Base-by-base conservation (phyloP, 2,113 vertebrate species). In the Epinephelus fuscoguttatus region DNA sequence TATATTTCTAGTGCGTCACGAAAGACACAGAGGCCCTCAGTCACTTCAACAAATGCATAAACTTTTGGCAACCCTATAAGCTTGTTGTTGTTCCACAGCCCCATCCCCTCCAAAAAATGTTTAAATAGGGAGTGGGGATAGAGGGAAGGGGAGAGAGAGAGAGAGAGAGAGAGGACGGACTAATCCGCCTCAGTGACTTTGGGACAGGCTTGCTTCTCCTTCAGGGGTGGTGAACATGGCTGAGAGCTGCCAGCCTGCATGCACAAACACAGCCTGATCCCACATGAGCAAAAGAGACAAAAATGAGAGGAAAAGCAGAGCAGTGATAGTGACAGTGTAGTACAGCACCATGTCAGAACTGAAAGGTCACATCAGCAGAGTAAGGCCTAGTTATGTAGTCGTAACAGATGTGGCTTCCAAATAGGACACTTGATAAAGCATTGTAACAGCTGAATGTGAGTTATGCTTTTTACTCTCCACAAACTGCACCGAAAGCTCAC, bases 181-280 rank as follows among this genome's bases (percentile, higher is more conserved):
- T 92, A 92, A 92, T 93, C 91, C 84, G 83, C 87, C 82, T 90
- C 85, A 89, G 84, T 8, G 77, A 88, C 82, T 94, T 77, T 88
- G 90, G 89, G 90, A 88, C 82, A 85, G 76, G 86, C 85, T 87
- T 47, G 71, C 79, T 78, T 90, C 89, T 91, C 89, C 89, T 92
- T 92, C 88, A 90, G 90, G 85, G 85, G 70, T 89, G 88, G 81
- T 89, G 89, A 93, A 94, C 88, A 91, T 87, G 85, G 85, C 70
- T 84, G 88, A 81, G 80, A 82, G 85, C 87, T 89, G 87, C 90
- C 85, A 87, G 87, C 72, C 69, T 79, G 81, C 87, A 83, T 86
- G 83, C 90, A 85, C 82, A 92, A 85, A 91, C 83, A 92, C 89
- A 79, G 47, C 53, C 82, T 76, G 82, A 91, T 89, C 88, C 89